phyloP scores from a whole-genome alignment of 2,797 vertebrate species.

The Sebastiscus tertius region DNA sequence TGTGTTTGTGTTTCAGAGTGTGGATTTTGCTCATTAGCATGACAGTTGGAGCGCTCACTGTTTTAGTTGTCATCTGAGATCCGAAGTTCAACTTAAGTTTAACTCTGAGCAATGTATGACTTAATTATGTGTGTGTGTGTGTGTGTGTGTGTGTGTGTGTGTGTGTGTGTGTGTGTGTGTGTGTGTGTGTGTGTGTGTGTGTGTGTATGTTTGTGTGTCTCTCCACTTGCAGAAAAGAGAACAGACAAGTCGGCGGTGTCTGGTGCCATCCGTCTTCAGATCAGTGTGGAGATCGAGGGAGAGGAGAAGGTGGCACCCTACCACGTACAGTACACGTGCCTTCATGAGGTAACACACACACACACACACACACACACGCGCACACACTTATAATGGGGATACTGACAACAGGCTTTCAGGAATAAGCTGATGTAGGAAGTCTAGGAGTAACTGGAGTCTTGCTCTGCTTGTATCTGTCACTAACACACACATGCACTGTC shows the following conservation, averaged over 20 bases:
- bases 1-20: neutral
- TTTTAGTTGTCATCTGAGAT: neutral
- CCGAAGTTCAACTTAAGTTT: neutral
- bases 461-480: neutral
- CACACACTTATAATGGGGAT: neutral
- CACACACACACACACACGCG: neutral
- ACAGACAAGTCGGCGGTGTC: slow-evolving; percentile 98
- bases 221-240: slow-evolving; percentile 87
- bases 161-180: neutral
- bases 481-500: neutral
- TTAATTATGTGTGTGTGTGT: slow-evolving; percentile 10
- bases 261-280: slow-evolving; percentile 94
- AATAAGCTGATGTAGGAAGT: neutral
- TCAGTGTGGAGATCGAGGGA: slow-evolving; percentile 97
- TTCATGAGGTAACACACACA: slow-evolving; percentile 90
- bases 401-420: neutral
- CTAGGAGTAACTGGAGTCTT: neutral
- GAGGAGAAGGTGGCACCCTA: slow-evolving; percentile 97
- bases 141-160: slow-evolving; percentile 8
- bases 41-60: neutral
- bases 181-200: slow-evolving; percentile 6
- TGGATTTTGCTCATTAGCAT: slow-evolving; percentile 5
- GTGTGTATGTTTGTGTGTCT: slow-evolving; percentile 2
- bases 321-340: slow-evolving; percentile 95
- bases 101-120: neutral